phyloP scores from a whole-genome alignment of 2,113 vertebrate genomes.

The Hypomesus transpacificus region DNA sequence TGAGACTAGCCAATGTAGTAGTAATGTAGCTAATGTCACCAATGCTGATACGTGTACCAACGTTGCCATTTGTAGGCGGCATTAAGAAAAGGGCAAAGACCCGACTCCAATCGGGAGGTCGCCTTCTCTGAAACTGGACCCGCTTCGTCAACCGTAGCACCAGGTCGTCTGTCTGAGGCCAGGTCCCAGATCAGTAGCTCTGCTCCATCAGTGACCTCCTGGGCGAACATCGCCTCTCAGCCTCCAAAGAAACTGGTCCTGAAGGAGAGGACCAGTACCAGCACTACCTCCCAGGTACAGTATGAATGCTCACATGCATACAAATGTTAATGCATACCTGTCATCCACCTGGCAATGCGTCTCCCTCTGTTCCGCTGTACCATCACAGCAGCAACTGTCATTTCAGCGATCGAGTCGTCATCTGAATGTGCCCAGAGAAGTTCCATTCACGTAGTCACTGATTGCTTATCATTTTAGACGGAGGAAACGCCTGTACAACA shows the following conservation, averaged over 20 bases:
- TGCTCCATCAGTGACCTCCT: slow-evolving; percentile 47
- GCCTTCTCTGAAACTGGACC: slow-evolving; percentile 1
- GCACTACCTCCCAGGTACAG: slow-evolving; percentile 46
- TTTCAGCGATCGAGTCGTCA: no score
- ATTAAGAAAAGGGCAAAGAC: slow-evolving; percentile 26
- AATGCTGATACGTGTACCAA: not conserved
- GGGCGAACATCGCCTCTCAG: slow-evolving; percentile 74
- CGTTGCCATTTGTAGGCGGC: slow-evolving; percentile 22
- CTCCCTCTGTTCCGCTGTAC: not conserved
- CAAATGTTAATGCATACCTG: not conserved
- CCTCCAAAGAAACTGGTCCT: slow-evolving; percentile 57
- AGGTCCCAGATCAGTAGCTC: not conserved
- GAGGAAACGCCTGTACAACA: slow-evolving; percentile 34
- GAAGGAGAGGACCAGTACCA: slow-evolving; percentile 24
- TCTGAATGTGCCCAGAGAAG: not conserved
- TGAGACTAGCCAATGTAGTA: not conserved
- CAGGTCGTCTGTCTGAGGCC: slow-evolving; percentile 41
- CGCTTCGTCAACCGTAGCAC: not conserved
- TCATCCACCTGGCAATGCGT: not conserved
- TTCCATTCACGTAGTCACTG: no score
- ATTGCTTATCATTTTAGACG: slow-evolving; percentile 22
- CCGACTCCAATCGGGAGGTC: slow-evolving; percentile 15
- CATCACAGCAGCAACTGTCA: no score
- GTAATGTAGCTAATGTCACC: no score
- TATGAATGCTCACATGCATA: not conserved